Evolutionary conservation across 2,797 vertebrate genomes (phyloP), one percentile per base, ranked within the genome.

Genomic region (Holocentrus rufus): DNA sequence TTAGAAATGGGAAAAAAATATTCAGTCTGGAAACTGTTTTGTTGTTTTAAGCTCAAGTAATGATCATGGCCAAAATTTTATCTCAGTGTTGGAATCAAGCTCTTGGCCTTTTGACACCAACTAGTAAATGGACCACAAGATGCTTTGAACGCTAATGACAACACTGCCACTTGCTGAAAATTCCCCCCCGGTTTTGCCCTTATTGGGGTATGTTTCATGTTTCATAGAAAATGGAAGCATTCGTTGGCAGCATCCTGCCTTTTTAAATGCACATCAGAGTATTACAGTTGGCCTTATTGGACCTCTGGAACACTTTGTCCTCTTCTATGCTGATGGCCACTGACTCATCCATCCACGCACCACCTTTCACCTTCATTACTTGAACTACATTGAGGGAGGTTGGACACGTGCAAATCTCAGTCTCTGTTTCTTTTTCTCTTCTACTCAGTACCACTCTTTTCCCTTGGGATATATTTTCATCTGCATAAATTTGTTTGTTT

Each of bases 191-290:
- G 15, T 23, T 59, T 65, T 10, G 2, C 4, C 14, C 7, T 9
- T 50, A 77, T 69, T 49, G 60, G 64, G 68, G 11, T 7, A 65
- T 66, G 6, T 66, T 66, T 74, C 2, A 53, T 75, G 74, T 13
- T 25, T 63, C 14, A 2, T 14, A 17, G 46, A 20, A 23, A 59
- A 27, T 63, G 8, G 13, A 34, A 13, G 27, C 54, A 64, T 63
- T 57, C 70, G 69, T 61, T 72, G 47, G 69, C 44, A 50, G 34
- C 34, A 63, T 61, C 49, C 49, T 68, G 31, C 10, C 6, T 76
- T 63, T 76, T 65, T 4, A 59, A 64, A 79, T 66, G 17, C 17
- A 71, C n/a, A 30, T 27, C 44, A 0, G 2, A 58, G 14, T 65
- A 82, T 80, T 73, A 57, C 6, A 55, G 5, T 2, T 73, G 65